Base-by-base conservation (phyloP, 2,888 invertebrate genomes). In the Neoascia interrupta region DNA sequence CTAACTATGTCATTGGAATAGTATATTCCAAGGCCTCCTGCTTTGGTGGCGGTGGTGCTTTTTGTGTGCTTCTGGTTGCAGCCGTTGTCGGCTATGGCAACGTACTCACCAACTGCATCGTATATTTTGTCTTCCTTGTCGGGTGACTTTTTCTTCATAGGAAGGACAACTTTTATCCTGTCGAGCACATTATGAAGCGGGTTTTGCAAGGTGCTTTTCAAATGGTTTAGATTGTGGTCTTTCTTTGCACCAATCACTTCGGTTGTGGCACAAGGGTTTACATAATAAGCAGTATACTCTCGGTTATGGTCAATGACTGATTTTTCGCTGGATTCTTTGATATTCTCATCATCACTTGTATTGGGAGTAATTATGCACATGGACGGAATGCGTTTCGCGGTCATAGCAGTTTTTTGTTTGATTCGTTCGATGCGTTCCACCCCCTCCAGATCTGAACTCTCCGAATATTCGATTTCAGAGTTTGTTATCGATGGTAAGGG, bases 351-450 rank as follows among this genome's bases (percentile, higher is more conserved):
- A 83, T 96, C 96, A 81, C 96, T 96, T 75, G 94, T 94, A 0
- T 94, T 93, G 3, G 96, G 96, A 11, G 96, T 96, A 51, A 96
- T 96, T 1, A 96, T 95, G 88, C 96, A 97, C 94, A 97, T 95
- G 3, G 96, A 96, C 1, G 97, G 97, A 85, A 97, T 97, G 82
- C 96, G 91, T 83, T 95, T 95, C 54, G 95, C 94, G 84, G 94
- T 95, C 39, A 97, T 95, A 1, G 94, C 94, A 0, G 96, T 97
- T 89, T 96, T 97, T 39, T 93, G 93, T 74, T 95, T 90, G 81
- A 96, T 94, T 82, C 96, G 91, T 88, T 96, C 96, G 83, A 95
- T 94, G 84, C 96, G 91, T 85, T 96, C 96, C 19, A 95, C 92
- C n/a, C 95, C 95, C 89, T 96, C 96, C 82, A 96, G 90, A 86